Conservation (phyloP, 2,113 vertebrate species). For the Lasiurus cinereus region DNA sequence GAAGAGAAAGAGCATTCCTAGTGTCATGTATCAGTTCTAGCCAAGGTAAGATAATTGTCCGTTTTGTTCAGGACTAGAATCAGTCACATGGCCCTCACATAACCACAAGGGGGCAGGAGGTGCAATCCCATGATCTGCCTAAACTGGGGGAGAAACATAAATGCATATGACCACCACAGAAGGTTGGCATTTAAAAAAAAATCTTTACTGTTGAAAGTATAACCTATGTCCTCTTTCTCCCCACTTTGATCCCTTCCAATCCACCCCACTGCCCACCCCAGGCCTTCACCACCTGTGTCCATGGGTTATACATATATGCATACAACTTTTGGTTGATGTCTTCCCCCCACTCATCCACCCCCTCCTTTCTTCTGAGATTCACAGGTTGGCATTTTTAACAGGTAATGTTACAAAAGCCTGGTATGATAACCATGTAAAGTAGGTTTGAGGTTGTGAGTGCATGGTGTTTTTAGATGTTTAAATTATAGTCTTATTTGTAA, state of each 20-base stretch:
- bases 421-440: background rate
- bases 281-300: no score
- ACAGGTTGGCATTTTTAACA: conserved; percentile 25
- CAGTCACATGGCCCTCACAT: background rate
- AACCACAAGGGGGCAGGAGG: conserved; percentile 65
- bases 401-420: background rate
- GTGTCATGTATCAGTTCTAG: background rate
- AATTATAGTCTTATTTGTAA: conserved; percentile 67
- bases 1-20: conserved; percentile 69
- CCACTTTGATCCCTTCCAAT: no score
- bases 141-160: background rate
- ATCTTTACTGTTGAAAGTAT: no score
- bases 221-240: no score
- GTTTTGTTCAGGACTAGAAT: background rate
- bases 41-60: no score
- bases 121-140: background rate
- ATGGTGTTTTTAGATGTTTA: conserved; percentile 66
- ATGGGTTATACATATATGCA: no score
- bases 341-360: no score
- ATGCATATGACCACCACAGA: background rate
- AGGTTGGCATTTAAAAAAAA: background rate
- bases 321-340: no score
- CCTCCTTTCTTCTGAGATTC: no score
- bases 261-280: no score
- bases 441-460: conserved; percentile 62